Base-by-base conservation (phyloP, 2,888 invertebrate genomes). In the Mycogona germanica region DNA sequence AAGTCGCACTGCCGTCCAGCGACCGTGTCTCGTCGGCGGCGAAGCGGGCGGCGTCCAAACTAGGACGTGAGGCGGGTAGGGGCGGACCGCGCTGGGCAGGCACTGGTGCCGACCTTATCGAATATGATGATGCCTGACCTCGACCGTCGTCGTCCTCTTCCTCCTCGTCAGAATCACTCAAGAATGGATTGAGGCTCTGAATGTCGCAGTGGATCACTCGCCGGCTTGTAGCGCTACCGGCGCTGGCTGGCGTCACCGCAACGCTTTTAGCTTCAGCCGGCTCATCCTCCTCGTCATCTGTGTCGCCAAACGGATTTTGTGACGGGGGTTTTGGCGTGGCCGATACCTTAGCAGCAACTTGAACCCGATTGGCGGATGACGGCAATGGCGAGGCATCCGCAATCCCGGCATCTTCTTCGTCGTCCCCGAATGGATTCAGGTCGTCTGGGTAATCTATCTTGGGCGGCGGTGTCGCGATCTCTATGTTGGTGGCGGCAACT, bases 351-450 rank as follows among this genome's bases (percentile, higher is more conserved):
- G 38, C 17, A 17, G 7, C n/a, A 21, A 30, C 17, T 32, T 38
- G 37, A 5, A 26, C 47, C 37, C 44, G 51, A 12, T 40, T n/a
- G n/a, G n/a, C n/a, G n/a, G n/a, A n/a, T n/a, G n/a, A n/a, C n/a
- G n/a, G n/a, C n/a, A n/a, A n/a, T n/a, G n/a, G n/a, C n/a, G n/a
- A n/a, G n/a, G n/a, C n/a, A n/a, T n/a, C n/a, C n/a, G n/a, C n/a
- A n/a, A n/a, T 41, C n/a, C 32, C 30, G 7, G 17, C 40, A 19
- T 55, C 42, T 9, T 30, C 51, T 1, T 61, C 61, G 71, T 78
- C 77, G 26, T 81, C 82, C 32, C 77, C 80, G 71, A 91, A 91
- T 4, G 89, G 89, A 74, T 91, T 89, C 59, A 88, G 73, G 65
- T 84, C 78, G 59, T 79, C 79, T 0, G 89, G 89, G 72, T 89